Evolutionary conservation across 2,888 invertebrate genomes (phyloP).

Genomic region (Hydrotaea cyrtoneurina): DNA sequence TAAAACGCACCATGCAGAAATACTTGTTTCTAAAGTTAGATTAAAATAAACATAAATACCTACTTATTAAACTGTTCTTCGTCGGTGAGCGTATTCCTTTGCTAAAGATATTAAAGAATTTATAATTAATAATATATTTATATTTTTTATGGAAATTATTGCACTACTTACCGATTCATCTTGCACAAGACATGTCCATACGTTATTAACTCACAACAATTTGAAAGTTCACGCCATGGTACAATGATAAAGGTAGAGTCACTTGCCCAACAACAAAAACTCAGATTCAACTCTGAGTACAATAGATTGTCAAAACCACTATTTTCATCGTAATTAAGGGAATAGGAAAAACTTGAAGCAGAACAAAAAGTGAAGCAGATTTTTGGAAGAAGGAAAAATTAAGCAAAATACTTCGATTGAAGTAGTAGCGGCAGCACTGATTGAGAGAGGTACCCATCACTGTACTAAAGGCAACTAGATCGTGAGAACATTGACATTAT

Average conservation of each 20-base stretch:
- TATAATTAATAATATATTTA: slow-evolving; percentile 45
- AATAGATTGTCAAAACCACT: slow-evolving; percentile 36
- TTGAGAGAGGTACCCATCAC: too few species aligned
- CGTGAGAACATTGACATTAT: too few species aligned
- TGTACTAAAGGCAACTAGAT: too few species aligned
- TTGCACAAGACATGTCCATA: slow-evolving; percentile 35
- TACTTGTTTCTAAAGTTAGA: slow-evolving; percentile 39
- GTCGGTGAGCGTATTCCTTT: slow-evolving; percentile 24
- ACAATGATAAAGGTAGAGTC: slow-evolving; percentile 25
- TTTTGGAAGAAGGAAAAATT: slow-evolving; percentile 24
- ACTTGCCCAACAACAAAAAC: too few species aligned
- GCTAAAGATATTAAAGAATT: slow-evolving; percentile 30
- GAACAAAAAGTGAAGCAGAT: slow-evolving; percentile 34
- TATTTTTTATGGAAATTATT: slow-evolving; percentile 44
- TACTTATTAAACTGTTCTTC: slow-evolving; percentile 28
- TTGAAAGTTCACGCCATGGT: not conserved
- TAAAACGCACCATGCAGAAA: slow-evolving; percentile 36
- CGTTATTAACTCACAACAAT: slow-evolving; percentile 32
- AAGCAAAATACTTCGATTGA: slow-evolving; percentile 14
- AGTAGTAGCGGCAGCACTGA: slow-evolving; percentile 20
- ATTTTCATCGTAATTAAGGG: slow-evolving; percentile 21
- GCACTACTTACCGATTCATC: slow-evolving; percentile 34
- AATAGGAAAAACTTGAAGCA: slow-evolving; percentile 6
- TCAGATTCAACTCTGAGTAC: slow-evolving; percentile 33
- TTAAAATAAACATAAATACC: slow-evolving; percentile 40